Conservation (phyloP, 92 coral and sea anemone species). For the Paragorgia papillata region DNA sequence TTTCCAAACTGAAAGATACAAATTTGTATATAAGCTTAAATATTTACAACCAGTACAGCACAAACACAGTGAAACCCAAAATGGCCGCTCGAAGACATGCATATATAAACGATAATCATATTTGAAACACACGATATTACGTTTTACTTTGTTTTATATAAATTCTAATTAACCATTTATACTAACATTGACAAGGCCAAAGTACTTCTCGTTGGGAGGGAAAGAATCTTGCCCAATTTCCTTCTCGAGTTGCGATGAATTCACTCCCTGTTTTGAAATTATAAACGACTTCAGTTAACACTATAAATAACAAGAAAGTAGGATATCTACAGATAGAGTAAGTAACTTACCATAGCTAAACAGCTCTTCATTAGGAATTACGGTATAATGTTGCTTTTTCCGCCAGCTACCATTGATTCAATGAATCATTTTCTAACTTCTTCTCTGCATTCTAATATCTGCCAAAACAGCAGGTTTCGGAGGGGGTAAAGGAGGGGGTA, state of each 20-base stretch:
- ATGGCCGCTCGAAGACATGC: too few relatives aligned
- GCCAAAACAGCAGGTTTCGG: background rate
- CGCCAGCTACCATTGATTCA: constrained; percentile 5
- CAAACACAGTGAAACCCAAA: too few relatives aligned
- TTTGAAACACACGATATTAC: background rate
- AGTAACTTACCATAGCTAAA: constrained; percentile 29
- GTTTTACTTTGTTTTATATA: background rate
- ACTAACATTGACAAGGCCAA: constrained; percentile 97
- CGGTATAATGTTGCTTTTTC: constrained; percentile 6
- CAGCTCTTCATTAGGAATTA: constrained; percentile 47
- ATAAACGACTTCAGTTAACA: background rate
- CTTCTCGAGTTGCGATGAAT: constrained; percentile 96
- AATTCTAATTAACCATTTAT: background rate
- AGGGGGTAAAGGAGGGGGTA: background rate
- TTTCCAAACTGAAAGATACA: constrained; percentile 75
- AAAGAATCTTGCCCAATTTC: constrained; percentile 92
- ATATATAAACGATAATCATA: too few relatives aligned
- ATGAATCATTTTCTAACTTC: background rate
- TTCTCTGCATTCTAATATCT: background rate
- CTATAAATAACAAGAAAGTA: too few relatives aligned
- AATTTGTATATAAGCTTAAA: background rate
- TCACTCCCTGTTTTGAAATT: constrained; percentile 74
- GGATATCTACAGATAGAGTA: background rate
- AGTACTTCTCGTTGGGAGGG: constrained; percentile 98
- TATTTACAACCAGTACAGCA: background rate